Evolutionary conservation across 1,140 invertebrate genomes (phyloP).

Genomic region (Amyelois transitella): DNA sequence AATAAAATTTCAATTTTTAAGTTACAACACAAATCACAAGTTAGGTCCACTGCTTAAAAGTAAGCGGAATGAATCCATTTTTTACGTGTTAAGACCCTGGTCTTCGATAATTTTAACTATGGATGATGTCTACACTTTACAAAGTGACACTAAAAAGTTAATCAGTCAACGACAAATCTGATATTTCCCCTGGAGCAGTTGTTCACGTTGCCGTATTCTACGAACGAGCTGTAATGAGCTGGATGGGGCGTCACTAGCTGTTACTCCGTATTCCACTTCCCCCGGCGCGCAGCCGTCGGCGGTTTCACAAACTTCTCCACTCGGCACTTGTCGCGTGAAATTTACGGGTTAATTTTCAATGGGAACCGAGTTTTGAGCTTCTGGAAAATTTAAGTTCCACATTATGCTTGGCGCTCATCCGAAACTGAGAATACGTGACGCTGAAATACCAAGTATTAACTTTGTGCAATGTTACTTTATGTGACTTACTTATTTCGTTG

Average conservation of each 20-base stretch:
- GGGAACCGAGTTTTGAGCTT: conserved; percentile 49
- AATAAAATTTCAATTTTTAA: too few species aligned
- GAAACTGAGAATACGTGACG: conserved; percentile 21
- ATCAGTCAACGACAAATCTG: background rate
- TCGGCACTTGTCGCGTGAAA: conserved; percentile 67
- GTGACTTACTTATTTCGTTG: background rate
- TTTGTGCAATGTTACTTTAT: background rate
- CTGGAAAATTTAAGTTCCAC: conserved; percentile 41
- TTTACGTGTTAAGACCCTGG: too few species aligned
- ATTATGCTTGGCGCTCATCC: conserved; percentile 26
- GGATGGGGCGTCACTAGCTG: conserved; percentile 37
- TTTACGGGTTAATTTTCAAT: conserved; percentile 72
- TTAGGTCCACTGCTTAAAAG: too few species aligned
- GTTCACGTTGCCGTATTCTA: background rate
- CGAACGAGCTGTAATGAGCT: conserved; percentile 49
- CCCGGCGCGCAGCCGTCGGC: conserved; percentile 50
- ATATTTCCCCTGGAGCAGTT: background rate
- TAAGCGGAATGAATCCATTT: too few species aligned
- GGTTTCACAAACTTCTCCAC: conserved; percentile 63
- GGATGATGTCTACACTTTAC: too few species aligned
- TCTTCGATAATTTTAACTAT: too few species aligned
- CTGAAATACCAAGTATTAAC: background rate
- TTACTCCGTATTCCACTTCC: conserved; percentile 45
- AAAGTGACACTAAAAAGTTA: too few species aligned
- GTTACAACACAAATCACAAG: too few species aligned